A percentile compares a stretch with the other conserved stretches of the same genome.
These are phyloP conservation scores for Pontoporia blainvillei DNA, from an alignment of 2,113 vertebrate species.

Conservation along the genomic window DNA sequence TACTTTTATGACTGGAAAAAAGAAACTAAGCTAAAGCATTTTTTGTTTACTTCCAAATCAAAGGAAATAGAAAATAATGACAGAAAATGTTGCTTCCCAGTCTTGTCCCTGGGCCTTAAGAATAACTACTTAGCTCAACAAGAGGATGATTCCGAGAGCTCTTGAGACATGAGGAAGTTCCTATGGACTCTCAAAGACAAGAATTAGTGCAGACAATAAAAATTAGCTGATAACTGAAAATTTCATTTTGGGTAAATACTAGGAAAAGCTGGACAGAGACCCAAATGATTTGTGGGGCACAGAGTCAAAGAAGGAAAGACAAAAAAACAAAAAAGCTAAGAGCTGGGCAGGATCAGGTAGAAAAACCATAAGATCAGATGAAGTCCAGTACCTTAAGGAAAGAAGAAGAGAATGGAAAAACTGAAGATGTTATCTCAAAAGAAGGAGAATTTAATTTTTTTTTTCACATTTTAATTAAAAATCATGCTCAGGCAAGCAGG, in stretches of 20 bases:
- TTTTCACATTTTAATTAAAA: slow-evolving; percentile 9
- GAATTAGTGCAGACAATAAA: background rate
- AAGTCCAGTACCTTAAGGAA: background rate
- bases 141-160: background rate
- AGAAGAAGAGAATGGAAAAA: background rate
- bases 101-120: background rate
- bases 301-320: background rate
- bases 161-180: background rate
- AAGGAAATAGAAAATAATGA: background rate
- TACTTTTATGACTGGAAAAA: background rate
- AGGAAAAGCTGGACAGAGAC: background rate
- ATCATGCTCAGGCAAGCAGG: background rate
- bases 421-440: background rate
- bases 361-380: background rate
- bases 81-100: background rate
- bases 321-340: background rate
- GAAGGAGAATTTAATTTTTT: background rate
- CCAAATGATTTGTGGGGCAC: background rate
- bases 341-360: background rate
- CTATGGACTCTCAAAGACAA: background rate
- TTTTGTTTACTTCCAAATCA: slow-evolving; percentile 16
- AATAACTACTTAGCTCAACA: background rate
- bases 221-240: background rate
- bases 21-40: background rate
- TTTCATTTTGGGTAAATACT: background rate